A percentile compares a stretch with the other conserved stretches of the same genome.
Evolutionary conservation across 2,797 vertebrate species (phyloP).

Genomic region (Sebastes itinus): DNA sequence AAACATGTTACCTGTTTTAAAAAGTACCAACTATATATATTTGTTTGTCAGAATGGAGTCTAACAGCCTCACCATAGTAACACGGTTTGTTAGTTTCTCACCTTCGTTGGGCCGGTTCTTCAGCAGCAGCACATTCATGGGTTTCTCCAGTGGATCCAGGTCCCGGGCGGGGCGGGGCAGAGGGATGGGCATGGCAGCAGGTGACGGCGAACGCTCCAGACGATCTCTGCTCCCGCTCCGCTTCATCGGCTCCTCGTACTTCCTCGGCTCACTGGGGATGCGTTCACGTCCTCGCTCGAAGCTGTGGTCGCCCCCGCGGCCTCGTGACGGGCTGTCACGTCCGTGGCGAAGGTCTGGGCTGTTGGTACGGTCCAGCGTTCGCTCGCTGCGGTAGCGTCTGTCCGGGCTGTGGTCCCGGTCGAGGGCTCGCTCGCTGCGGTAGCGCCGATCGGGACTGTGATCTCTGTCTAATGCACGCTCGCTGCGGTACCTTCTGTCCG

Average conservation of each 20-base stretch:
- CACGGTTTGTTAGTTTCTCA: slow-evolving; percentile 48
- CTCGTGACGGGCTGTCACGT: slow-evolving; percentile 58
- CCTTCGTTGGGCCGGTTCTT: slow-evolving; percentile 94
- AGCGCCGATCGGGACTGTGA: slow-evolving; percentile 82
- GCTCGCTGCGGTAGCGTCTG: slow-evolving; percentile 72
- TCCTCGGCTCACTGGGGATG: slow-evolving; percentile 45
- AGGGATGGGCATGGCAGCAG: slow-evolving; percentile 69
- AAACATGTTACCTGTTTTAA: not conserved
- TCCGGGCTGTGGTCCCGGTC: slow-evolving; percentile 74
- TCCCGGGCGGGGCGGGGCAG: slow-evolving; percentile 58
- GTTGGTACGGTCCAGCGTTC: slow-evolving; percentile 71
- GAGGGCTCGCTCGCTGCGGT: slow-evolving; percentile 76
- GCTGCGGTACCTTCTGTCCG: slow-evolving; percentile 69
- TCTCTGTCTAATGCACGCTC: slow-evolving; percentile 83
- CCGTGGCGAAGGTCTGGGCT: slow-evolving; percentile 75
- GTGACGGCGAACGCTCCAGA: slow-evolving; percentile 85
- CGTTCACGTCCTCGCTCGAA: slow-evolving; percentile 53
- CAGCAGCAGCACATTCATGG: slow-evolving; percentile 88
- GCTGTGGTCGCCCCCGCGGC: slow-evolving; percentile 71
- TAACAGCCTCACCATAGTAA: not conserved
- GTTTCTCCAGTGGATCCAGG: slow-evolving; percentile 80
- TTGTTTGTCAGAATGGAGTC: not conserved
- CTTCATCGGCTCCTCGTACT: slow-evolving; percentile 65
- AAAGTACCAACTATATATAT: not conserved
- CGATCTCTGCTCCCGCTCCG: slow-evolving; percentile 85